Percentiles rank a stretch among this genome's conserved stretches.
These are phyloP conservation scores for Merluccius polli DNA, from an alignment of 2,797 vertebrate species.

Conservation along the genomic window DNA sequence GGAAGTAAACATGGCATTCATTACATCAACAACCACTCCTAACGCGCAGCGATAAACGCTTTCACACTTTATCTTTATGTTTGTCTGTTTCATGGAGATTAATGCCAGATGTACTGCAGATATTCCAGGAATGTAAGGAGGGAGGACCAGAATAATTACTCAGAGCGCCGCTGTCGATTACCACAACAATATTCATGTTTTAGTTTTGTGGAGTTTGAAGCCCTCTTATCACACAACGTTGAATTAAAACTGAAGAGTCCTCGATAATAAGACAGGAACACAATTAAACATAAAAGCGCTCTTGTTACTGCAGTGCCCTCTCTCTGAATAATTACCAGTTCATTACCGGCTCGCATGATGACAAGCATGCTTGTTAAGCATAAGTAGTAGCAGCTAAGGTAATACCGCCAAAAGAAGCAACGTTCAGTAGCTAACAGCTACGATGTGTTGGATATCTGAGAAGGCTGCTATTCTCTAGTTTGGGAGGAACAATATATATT, in stretches of 20 bases:
- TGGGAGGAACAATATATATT: no score
- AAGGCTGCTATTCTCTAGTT: background rate
- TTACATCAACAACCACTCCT: background rate
- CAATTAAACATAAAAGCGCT: slow-evolving; percentile 4
- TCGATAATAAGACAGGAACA: background rate
- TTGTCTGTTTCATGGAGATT: background rate
- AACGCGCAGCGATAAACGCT: background rate
- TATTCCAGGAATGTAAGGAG: background rate
- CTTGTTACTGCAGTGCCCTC: background rate
- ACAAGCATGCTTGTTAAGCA: background rate
- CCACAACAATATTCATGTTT: background rate
- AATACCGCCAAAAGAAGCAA: background rate
- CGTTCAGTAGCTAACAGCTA: background rate
- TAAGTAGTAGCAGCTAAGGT: background rate
- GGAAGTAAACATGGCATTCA: background rate
- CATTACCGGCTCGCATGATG: background rate
- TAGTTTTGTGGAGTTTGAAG: background rate
- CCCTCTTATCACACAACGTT: background rate
- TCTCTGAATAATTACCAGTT: background rate
- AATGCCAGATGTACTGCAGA: background rate
- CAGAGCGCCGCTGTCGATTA: background rate
- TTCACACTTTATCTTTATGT: background rate
- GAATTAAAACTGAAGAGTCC: background rate
- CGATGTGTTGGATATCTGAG: background rate
- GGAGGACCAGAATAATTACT: background rate